Base-by-base conservation (phyloP, 2,888 invertebrate genomes). In the Pyrrhosoma nymphula region DNA sequence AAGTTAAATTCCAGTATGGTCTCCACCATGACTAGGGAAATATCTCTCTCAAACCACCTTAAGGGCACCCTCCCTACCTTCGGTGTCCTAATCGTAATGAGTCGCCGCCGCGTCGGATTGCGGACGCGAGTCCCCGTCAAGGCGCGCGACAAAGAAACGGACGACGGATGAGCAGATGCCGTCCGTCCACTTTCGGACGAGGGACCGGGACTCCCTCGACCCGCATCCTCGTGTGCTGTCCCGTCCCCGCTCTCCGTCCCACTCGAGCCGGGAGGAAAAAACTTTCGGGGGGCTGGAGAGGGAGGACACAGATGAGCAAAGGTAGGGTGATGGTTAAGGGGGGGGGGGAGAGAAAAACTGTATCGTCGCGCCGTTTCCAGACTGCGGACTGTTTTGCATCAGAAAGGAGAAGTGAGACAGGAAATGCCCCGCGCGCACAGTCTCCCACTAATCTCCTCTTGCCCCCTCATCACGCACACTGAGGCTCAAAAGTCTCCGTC, bases 371-470 rank as follows among this genome's bases (percentile, higher is more conserved):
- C 63, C 47, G 39, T 69, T 63, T 60, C 63, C 93, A 93, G 63
- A 93, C 69, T 93, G 93, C 93, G 69, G 39, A 93, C 93, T 93
- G 69, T 47, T 93, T 93, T 93, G 93, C 93, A 93, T 93, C 93
- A 93, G 93, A 93, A 93, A 69, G 93, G 63, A 69, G 35, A 35
- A 90, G 63, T 47, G 30, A 60, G 60, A 91, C 90, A 93, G 93
- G 93, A 93, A 93, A 93, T 69, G 39, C 63, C 63, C 56, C 90
- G 12, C 90, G 56, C 56, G 55, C 47, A 14, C 89, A n/a, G n/a
- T 91, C 56, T 8, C 47, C 56, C 89, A 56, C 56, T 89, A 47
- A 55, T 89, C 89, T 89, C 56, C 89, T 26, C 47, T 56, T n/a
- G 47, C n/a, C 47, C 47, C 89, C 56, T 89, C 47, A 89, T 56